Evolutionary conservation across 2,888 invertebrate genomes (phyloP).

Genomic region (Drosophila kokeensis): DNA sequence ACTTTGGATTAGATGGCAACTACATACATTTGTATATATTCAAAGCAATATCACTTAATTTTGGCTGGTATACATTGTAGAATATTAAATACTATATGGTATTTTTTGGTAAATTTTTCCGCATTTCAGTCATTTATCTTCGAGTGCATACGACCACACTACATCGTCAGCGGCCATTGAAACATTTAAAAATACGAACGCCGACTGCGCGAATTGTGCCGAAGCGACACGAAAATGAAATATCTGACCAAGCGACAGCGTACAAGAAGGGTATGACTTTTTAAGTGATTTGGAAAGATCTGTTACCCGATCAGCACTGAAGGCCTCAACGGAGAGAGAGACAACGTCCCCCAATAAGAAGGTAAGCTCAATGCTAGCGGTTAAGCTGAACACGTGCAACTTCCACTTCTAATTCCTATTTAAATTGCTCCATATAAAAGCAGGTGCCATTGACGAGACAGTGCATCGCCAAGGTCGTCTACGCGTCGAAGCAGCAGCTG

Average conservation of each 20-base stretch:
- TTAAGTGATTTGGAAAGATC: slow-evolving; percentile 18
- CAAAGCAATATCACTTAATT: too few relatives aligned
- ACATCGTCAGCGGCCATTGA: not conserved
- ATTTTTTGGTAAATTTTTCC: slow-evolving; percentile 5
- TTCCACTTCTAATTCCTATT: not conserved
- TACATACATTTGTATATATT: too few relatives aligned
- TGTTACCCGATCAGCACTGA: slow-evolving; percentile 7
- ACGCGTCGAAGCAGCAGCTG: slow-evolving; percentile 16
- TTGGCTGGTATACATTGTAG: not conserved
- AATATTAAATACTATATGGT: slow-evolving; percentile 4
- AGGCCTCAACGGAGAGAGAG: not conserved
- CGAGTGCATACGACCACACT: slow-evolving; percentile 11
- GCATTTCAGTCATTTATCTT: not conserved
- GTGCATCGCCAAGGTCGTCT: slow-evolving; percentile 11
- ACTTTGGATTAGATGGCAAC: too few relatives aligned
- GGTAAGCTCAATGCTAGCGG: not conserved
- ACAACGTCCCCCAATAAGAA: slow-evolving; percentile 10
- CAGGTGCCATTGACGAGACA: slow-evolving; percentile 15
- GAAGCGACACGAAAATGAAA: slow-evolving; percentile 29
- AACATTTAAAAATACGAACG: slow-evolving; percentile 14
- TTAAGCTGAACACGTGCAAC: not conserved
- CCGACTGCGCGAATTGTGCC: not conserved
- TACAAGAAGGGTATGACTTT: slow-evolving; percentile 32
- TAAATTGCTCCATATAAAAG: not conserved
- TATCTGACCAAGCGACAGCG: slow-evolving; percentile 52